Percentiles rank a stretch among this genome's conserved stretches.
Conservation (phyloP, 2,113 vertebrate species). For the Rhinoderma darwinii region DNA sequence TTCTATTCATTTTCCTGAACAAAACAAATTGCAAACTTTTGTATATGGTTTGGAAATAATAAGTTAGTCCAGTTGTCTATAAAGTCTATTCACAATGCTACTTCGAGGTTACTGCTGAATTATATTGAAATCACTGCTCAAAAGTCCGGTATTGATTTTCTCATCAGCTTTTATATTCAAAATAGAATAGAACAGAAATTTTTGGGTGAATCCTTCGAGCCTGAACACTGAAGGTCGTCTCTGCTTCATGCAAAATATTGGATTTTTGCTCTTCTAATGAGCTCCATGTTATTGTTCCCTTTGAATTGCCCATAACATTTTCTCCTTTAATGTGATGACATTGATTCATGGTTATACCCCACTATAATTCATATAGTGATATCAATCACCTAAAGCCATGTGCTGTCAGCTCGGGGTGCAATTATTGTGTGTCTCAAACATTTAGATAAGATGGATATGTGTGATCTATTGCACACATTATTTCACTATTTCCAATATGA, state of each 20-base stretch:
- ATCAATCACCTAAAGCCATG: slow-evolving; percentile 31
- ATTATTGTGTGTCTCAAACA: slow-evolving; percentile 9
- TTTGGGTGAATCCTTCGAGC: neutral
- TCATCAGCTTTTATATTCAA: neutral
- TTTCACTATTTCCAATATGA: neutral
- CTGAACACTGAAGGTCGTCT: neutral
- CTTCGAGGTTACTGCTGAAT: no score
- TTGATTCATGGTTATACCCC: slow-evolving; percentile 29
- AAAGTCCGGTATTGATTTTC: neutral
- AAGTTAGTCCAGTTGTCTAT: no score
- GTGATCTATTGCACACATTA: neutral
- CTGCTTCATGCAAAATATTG: neutral
- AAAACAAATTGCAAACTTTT: no score
- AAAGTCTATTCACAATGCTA: no score
- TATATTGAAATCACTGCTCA: neutral
- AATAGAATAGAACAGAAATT: neutral
- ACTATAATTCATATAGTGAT: slow-evolving; percentile 11
- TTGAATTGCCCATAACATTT: neutral
- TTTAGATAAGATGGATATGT: slow-evolving; percentile 3
- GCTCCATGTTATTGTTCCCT: neutral
- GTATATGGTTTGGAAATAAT: no score
- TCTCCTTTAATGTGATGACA: slow-evolving; percentile 19
- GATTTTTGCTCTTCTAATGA: neutral
- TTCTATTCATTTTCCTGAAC: no score
- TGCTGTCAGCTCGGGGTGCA: slow-evolving; percentile 12